A percentile compares a stretch with the other conserved stretches of the same genome.
phyloP scores from a whole-genome alignment of 1,140 invertebrate species.

The Papilio aristodemus region DNA sequence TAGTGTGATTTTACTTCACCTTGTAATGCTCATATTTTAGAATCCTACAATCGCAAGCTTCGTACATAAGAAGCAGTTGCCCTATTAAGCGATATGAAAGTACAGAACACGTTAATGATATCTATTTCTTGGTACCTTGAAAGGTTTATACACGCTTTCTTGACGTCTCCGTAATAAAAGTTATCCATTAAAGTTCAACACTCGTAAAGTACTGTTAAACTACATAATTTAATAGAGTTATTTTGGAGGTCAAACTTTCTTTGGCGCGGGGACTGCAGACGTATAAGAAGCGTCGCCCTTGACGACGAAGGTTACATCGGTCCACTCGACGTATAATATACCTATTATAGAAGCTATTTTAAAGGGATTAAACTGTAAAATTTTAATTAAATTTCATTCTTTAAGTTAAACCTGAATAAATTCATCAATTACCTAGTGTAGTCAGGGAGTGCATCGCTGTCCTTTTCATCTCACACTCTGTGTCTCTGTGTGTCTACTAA shows the following conservation, averaged over 20 bases:
- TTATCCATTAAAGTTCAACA: background rate
- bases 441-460: background rate
- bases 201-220: background rate
- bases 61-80: too few species aligned
- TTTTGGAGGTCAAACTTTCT: constrained; percentile 31
- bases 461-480: too few species aligned
- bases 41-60: too few species aligned
- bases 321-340: constrained; percentile 12
- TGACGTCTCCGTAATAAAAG: background rate
- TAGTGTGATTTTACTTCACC: too few species aligned
- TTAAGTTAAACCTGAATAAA: constrained; percentile 7
- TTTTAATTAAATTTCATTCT: constrained; percentile 18
- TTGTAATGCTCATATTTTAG: too few species aligned
- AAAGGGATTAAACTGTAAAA: constrained; percentile 24
- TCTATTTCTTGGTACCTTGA: background rate
- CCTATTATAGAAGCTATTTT: background rate
- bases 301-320: constrained; percentile 27
- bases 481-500: too few species aligned
- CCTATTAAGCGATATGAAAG: too few species aligned
- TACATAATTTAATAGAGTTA: constrained; percentile 12
- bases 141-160: background rate
- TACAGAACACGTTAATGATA: too few species aligned
- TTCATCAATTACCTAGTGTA: background rate
- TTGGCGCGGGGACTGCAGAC: constrained; percentile 7
- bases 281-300: constrained; percentile 33